Evolutionary conservation across 23 tunicate species (phyloP).

Genomic region (Phallusia fumigata): DNA sequence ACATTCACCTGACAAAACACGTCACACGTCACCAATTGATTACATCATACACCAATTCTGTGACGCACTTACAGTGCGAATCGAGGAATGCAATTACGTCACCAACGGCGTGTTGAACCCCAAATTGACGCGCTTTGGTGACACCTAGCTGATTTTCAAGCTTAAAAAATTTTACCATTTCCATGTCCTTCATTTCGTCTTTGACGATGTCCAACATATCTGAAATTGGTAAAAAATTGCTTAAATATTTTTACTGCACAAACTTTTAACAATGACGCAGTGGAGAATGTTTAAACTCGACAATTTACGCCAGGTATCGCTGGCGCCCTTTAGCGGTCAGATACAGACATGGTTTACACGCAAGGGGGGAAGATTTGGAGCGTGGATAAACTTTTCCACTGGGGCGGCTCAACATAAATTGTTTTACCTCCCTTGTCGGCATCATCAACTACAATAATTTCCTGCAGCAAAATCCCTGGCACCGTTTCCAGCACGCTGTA

Average conservation of each 20-base stretch:
- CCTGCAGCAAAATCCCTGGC: slow-evolving; percentile 64
- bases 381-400: too few species aligned
- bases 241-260: neutral
- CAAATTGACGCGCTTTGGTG: slow-evolving; percentile 59
- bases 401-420: too few species aligned
- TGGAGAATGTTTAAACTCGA: too few species aligned
- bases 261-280: too few species aligned
- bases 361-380: too few species aligned
- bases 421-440: neutral
- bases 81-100: slow-evolving; percentile 88
- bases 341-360: too few species aligned
- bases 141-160: slow-evolving; percentile 55
- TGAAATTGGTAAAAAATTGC: too few species aligned
- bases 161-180: slow-evolving; percentile 52
- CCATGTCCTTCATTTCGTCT: slow-evolving; percentile 59
- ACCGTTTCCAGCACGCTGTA: slow-evolving; percentile 92
- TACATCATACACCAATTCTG: neutral
- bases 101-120: slow-evolving; percentile 73
- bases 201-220: slow-evolving; percentile 46
- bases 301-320: too few species aligned
- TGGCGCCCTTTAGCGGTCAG: too few species aligned
- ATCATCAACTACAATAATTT: slow-evolving; percentile 91
- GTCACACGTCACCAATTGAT: neutral
- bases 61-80: slow-evolving; percentile 77
- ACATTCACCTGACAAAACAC: slow-evolving; percentile 76